Evolutionary conservation across 2,797 vertebrate species (phyloP).

Genomic region (Erethizon dorsatum): DNA sequence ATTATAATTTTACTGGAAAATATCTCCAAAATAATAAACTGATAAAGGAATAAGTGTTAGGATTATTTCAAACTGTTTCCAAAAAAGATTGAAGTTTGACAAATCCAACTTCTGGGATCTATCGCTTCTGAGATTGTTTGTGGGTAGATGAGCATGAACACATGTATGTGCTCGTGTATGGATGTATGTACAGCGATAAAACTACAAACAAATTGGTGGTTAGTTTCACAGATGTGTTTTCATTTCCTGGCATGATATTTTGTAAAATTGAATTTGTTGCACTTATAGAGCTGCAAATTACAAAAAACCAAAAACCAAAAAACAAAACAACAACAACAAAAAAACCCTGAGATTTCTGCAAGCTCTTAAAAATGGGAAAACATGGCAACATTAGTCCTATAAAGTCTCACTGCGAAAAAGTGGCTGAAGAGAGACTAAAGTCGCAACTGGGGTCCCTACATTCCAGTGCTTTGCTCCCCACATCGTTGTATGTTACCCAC

Average conservation of each 20-base stretch:
- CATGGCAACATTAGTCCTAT: neutral
- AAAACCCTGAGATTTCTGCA: neutral
- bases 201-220: neutral
- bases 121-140: neutral
- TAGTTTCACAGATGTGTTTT: conserved; percentile 32
- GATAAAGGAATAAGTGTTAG: neutral
- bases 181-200: neutral
- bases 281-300: conserved; percentile 40
- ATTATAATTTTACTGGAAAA: conserved; percentile 25
- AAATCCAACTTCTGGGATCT: neutral
- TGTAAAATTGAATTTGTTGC: conserved; percentile 49
- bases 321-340: neutral
- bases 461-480: neutral
- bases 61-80: conserved; percentile 32
- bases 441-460: neutral
- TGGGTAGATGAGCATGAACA: neutral
- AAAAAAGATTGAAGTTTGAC: conserved; percentile 22
- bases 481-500: neutral
- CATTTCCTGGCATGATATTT: neutral
- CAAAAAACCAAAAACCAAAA: no score
- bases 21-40: conserved; percentile 43
- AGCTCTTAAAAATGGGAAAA: conserved; percentile 62
- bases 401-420: neutral
- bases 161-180: neutral
- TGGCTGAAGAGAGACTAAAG: neutral